These are phyloP conservation scores for Zygothrica quintamaculata DNA, from an alignment of 2,888 invertebrate species.

Conservation along the genomic window DNA sequence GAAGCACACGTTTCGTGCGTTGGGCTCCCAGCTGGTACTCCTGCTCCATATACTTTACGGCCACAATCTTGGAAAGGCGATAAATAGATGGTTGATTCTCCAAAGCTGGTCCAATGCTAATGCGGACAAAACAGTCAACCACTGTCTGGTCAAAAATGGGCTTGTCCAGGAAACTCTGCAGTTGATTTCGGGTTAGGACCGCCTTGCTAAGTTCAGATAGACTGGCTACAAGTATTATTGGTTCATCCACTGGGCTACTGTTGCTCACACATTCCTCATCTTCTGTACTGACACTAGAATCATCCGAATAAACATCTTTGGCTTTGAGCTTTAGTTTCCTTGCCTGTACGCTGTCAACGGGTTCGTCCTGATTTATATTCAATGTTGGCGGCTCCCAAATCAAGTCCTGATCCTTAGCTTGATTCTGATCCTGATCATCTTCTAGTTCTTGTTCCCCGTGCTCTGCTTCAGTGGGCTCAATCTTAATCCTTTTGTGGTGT, in stretches of 20 bases:
- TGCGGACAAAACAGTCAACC: conserved; percentile 46
- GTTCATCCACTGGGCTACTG: neutral
- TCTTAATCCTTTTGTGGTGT: conserved; percentile 4
- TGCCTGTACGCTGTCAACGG: neutral
- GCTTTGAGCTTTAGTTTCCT: conserved; percentile 26
- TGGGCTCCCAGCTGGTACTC: conserved; percentile 30
- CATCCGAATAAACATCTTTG: conserved; percentile 50
- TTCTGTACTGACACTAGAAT: conserved; percentile 20
- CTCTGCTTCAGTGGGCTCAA: neutral
- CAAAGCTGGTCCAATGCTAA: conserved; percentile 14
- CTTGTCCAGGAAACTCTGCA: conserved; percentile 42
- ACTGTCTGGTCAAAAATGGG: conserved; percentile 53
- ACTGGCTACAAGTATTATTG: neutral
- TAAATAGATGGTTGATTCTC: conserved; percentile 8
- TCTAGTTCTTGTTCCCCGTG: neutral
- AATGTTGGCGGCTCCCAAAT: neutral
- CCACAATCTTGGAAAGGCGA: conserved; percentile 25
- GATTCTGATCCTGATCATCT: conserved; percentile 2
- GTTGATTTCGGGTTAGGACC: conserved; percentile 38
- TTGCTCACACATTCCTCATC: conserved; percentile 5
- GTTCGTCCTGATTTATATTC: neutral
- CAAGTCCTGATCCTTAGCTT: neutral
- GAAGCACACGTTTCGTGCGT: conserved; percentile 25
- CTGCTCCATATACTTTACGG: neutral
- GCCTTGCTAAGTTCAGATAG: conserved; percentile 17